phyloP scores from a whole-genome alignment of 2,113 vertebrate genomes.

The Calidris pygmaea region DNA sequence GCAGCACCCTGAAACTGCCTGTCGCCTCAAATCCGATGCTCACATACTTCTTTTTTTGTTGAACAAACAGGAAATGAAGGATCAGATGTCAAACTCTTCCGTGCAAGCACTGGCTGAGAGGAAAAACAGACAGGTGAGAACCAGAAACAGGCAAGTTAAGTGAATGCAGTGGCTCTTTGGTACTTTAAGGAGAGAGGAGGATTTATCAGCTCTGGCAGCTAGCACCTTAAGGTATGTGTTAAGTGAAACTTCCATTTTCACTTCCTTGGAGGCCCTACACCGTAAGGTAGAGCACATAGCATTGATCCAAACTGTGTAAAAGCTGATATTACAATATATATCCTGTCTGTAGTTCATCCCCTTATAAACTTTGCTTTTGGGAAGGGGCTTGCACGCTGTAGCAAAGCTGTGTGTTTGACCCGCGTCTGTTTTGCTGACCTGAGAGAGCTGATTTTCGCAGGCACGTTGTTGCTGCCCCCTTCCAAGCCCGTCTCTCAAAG shows the following conservation, averaged over 20 bases:
- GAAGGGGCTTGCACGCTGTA: neutral
- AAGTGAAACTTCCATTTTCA: neutral
- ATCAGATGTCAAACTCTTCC: constrained; percentile 90
- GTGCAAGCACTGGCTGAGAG: constrained; percentile 81
- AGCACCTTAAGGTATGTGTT: neutral
- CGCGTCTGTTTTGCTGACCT: neutral
- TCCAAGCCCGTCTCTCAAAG: neutral
- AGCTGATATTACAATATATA: neutral
- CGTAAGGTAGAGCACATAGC: neutral
- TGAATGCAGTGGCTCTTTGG: neutral
- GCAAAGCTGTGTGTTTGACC: neutral
- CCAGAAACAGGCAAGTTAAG: neutral
- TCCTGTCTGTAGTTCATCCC: neutral
- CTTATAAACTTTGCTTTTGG: neutral
- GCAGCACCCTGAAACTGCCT: neutral
- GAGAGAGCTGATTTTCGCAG: neutral
- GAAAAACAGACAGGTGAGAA: constrained; percentile 88
- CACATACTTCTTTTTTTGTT: constrained; percentile 12
- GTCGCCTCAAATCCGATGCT: neutral
- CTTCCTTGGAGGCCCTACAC: neutral
- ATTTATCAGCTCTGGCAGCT: neutral
- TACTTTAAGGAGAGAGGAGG: neutral
- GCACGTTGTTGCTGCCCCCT: neutral
- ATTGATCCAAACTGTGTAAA: neutral
- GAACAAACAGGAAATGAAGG: constrained; percentile 90